Conservation (phyloP, 2,888 invertebrate species). For the Exephanes ischioxanthus region DNA sequence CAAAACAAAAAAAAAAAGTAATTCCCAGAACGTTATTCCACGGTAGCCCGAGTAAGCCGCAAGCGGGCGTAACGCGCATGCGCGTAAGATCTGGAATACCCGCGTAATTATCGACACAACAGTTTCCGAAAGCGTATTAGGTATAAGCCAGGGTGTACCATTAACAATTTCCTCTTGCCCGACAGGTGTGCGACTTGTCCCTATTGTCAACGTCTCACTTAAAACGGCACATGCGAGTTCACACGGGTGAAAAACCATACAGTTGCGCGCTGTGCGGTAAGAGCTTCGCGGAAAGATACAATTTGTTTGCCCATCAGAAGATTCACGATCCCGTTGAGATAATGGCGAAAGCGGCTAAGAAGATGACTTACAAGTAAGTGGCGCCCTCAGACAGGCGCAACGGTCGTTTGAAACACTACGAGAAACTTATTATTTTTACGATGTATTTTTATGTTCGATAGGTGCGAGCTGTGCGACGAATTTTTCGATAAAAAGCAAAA, state of each 20-base stretch:
- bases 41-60: no score
- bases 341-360: slow-evolving; percentile 70
- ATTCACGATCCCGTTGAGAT: slow-evolving; percentile 77
- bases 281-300: slow-evolving; percentile 82
- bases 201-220: slow-evolving; percentile 89
- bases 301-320: slow-evolving; percentile 82
- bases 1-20: no score
- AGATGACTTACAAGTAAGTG: slow-evolving; percentile 72
- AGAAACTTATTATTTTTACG: background rate
- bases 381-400: background rate
- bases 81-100: background rate
- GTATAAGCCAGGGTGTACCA: background rate
- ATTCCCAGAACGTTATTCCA: no score
- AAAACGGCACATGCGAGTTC: slow-evolving; percentile 89
- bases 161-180: slow-evolving; percentile 18
- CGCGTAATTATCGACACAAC: background rate
- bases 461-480: slow-evolving; percentile 72
- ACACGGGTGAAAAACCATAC: slow-evolving; percentile 87
- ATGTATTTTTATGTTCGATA: slow-evolving; percentile 34
- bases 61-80: no score
- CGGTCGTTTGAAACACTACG: no score
- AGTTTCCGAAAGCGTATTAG: background rate
- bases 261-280: slow-evolving; percentile 75
- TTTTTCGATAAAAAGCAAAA: slow-evolving; percentile 71
- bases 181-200: slow-evolving; percentile 86